Percentiles rank a stretch among this genome's conserved stretches.
These are phyloP conservation scores for Lipophrys pholis DNA, from an alignment of 2,113 vertebrate genomes.

Conservation along the genomic window DNA sequence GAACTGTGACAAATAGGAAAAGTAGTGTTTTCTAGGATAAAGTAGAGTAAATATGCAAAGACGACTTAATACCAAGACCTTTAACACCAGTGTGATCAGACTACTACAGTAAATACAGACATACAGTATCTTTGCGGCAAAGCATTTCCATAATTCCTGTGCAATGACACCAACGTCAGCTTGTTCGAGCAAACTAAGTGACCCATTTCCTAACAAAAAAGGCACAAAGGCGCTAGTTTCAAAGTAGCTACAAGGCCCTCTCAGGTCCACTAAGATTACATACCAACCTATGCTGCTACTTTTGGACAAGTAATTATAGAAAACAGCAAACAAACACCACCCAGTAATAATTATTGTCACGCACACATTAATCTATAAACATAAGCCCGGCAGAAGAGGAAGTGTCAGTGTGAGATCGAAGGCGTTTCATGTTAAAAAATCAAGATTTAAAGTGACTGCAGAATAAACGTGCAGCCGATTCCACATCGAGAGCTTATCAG, in stretches of 20 bases:
- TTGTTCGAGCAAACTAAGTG: slow-evolving; percentile 43
- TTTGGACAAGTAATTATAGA: slow-evolving; percentile 26
- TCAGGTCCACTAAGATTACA: slow-evolving; percentile 50
- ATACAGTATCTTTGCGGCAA: slow-evolving; percentile 40
- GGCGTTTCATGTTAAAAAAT: slow-evolving; percentile 56
- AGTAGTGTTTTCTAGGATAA: slow-evolving; percentile 56
- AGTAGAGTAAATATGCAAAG: slow-evolving; percentile 15
- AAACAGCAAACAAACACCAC: slow-evolving; percentile 16
- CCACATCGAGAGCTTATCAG: slow-evolving; percentile 31
- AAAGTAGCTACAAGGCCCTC: slow-evolving; percentile 64
- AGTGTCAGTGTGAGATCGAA: slow-evolving; percentile 33
- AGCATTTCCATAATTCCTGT: slow-evolving; percentile 43
- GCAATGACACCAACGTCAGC: slow-evolving; percentile 41
- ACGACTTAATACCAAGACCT: slow-evolving; percentile 13
- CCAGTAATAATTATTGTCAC: background rate
- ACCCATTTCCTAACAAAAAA: slow-evolving; percentile 44
- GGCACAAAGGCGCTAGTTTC: slow-evolving; percentile 70
- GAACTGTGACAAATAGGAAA: slow-evolving; percentile 24
- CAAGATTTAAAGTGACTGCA: slow-evolving; percentile 34
- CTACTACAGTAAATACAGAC: slow-evolving; percentile 40
- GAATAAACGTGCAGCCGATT: slow-evolving; percentile 18
- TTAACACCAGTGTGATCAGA: slow-evolving; percentile 24
- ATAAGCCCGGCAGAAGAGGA: slow-evolving; percentile 34
- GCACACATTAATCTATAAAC: slow-evolving; percentile 17
- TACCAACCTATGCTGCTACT: slow-evolving; percentile 57